Evolutionary conservation across 1,140 invertebrate species (phyloP).

Genomic region (Cheumatopsyche charites): DNA sequence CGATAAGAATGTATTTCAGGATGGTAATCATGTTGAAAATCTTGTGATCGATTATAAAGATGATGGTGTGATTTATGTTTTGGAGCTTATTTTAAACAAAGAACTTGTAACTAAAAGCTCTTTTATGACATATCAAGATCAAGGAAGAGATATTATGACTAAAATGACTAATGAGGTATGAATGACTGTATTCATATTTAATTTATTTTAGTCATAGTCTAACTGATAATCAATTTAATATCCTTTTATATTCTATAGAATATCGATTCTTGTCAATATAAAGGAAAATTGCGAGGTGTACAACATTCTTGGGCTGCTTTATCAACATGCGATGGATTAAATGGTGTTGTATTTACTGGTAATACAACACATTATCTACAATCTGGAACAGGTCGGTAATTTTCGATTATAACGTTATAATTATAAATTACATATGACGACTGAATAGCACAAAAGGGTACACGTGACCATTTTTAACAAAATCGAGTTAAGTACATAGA

Average conservation of each 20-base stretch:
- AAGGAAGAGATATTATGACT: slow-evolving; percentile 67
- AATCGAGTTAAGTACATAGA: too few species aligned
- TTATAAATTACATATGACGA: too few species aligned
- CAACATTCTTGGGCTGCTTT: slow-evolving; percentile 81
- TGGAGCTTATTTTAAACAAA: slow-evolving; percentile 79
- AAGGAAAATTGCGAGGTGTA: slow-evolving; percentile 75
- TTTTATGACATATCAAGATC: slow-evolving; percentile 74
- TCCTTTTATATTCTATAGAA: slow-evolving; percentile 64
- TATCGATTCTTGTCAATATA: slow-evolving; percentile 79
- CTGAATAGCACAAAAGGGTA: too few species aligned
- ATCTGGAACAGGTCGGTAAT: slow-evolving; percentile 53
- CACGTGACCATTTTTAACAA: too few species aligned
- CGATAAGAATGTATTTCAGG: slow-evolving; percentile 56
- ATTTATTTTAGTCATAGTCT: slow-evolving; percentile 34
- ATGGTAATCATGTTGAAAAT: slow-evolving; percentile 70
- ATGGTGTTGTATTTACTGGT: slow-evolving; percentile 84
- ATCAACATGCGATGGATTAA: slow-evolving; percentile 83
- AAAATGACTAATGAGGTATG: slow-evolving; percentile 68
- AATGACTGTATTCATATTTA: slow-evolving; percentile 19
- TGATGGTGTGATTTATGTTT: slow-evolving; percentile 68
- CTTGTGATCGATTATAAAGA: slow-evolving; percentile 71
- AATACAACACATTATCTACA: slow-evolving; percentile 78
- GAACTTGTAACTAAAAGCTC: slow-evolving; percentile 76
- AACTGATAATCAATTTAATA: slow-evolving; percentile 11
- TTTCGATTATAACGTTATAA: too few species aligned